A percentile compares a stretch with the other conserved stretches of the same genome.
Conservation (phyloP, 2,797 vertebrate species). For the Alca torda region DNA sequence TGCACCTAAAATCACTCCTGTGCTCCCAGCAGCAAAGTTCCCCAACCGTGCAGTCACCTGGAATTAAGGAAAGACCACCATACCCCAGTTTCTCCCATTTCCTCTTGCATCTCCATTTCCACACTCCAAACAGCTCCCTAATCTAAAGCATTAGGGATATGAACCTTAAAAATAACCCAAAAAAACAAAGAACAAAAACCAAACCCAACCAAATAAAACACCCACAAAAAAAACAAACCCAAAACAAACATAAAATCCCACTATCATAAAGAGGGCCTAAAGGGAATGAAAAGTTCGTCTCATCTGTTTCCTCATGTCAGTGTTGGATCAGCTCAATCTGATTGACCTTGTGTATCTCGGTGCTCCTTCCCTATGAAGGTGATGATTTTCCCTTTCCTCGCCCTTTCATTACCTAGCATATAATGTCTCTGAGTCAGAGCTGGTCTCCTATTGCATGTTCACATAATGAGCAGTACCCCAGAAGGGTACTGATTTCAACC, state of each 20-base stretch:
- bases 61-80: not conserved
- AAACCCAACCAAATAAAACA: not conserved
- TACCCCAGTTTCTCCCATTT: not conserved
- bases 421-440: not conserved
- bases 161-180: not conserved
- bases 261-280: not conserved
- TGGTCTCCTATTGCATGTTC: not conserved
- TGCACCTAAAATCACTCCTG: not conserved
- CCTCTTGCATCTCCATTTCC: not conserved
- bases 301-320: not conserved
- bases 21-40: not conserved
- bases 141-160: not conserved
- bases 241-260: not conserved
- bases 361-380: not conserved
- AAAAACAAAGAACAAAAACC: not conserved
- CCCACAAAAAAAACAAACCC: no score
- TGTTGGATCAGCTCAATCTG: not conserved
- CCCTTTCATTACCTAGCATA: not conserved
- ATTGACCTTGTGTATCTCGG: not conserved
- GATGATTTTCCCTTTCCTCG: not conserved
- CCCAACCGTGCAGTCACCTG: not conserved
- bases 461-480: fast-evolving
- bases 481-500: not conserved
- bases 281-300: not conserved
- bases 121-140: not conserved